Base-by-base conservation (phyloP, 2,797 vertebrate genomes). In the Selene dorsalis region DNA sequence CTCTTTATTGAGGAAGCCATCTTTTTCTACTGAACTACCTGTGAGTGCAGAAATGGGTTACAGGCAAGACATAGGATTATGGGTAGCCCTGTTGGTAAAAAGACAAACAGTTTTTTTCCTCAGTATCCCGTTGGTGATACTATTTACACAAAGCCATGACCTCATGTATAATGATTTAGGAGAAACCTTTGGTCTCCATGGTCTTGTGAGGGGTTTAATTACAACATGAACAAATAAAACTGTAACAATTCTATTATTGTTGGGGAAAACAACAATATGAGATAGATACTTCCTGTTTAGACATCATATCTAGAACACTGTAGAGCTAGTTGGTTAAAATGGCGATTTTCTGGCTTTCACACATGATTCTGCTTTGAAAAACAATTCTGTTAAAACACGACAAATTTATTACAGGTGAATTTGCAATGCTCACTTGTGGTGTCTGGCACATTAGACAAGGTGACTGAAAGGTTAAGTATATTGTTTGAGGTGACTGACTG, bases 391-490 rank as follows among this genome's bases (percentile, higher is more conserved):
- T 74, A n/a, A 60, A 80, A 59, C 76, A 80, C 38, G 22, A 64
- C 59, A 62, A 43, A 30, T 38, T 2, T 32, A 32, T 59, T 53
- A 79, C 48, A 59, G 38, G 68, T 70, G 52, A 77, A 76, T 80
- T 24, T 77, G 59, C 71, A 35, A 58, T 62, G 58, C 62, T 69
- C 6, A 13, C 14, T 60, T 66, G 73, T 77, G 73, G 24, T 47
- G 56, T 69, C 61, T 79, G 82, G 62, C 67, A 67, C 58, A 59
- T 9, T 1, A 52, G 59, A 71, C 55, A 52, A 55, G 47, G 14
- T n/a, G 38, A 62, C 38, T 28, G 38, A 79, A 80, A 81, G 73
- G 80, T 81, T 77, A 79, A 75, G 69, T 70, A 69, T 70, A 68
- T 35, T 69, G 73, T 70, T 65, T 6, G 20, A 73, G 75, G 64